phyloP scores from a whole-genome alignment of 30 jellyfish, hydroid and myxozoan genomes.

The Aurelia coerulea region DNA sequence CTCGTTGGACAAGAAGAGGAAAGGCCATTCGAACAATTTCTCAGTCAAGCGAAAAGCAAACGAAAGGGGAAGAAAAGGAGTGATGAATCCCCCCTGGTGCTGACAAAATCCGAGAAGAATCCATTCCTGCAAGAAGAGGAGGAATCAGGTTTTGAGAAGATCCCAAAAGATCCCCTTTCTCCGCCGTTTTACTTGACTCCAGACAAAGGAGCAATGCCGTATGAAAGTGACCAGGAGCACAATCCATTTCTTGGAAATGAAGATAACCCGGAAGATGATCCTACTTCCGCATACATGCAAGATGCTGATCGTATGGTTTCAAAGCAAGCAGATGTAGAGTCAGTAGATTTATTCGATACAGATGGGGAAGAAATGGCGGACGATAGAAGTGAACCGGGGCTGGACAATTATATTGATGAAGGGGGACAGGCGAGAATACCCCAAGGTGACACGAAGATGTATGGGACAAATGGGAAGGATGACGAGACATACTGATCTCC shows the following conservation, averaged over 20 bases:
- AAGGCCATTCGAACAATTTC: conserved; percentile 48
- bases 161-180: neutral
- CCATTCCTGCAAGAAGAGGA: neutral
- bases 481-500: too few species aligned
- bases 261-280: neutral
- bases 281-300: neutral
- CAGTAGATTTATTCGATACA: neutral
- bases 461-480: too few species aligned
- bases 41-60: conserved; percentile 3
- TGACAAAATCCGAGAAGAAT: conserved; percentile 1
- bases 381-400: neutral
- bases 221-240: neutral
- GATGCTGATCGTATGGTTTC: neutral
- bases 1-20: conserved; percentile 43
- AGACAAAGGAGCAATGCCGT: neutral
- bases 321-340: neutral
- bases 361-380: neutral
- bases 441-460: too few species aligned
- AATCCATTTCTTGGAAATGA: conserved; percentile 8
- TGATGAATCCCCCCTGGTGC: neutral
- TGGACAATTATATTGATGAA: too few species aligned
- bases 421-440: too few species aligned
- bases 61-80: neutral
- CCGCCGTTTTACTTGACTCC: neutral
- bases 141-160: neutral